Base-by-base conservation (phyloP, 2,113 vertebrate genomes). In the Callipepla californica region DNA sequence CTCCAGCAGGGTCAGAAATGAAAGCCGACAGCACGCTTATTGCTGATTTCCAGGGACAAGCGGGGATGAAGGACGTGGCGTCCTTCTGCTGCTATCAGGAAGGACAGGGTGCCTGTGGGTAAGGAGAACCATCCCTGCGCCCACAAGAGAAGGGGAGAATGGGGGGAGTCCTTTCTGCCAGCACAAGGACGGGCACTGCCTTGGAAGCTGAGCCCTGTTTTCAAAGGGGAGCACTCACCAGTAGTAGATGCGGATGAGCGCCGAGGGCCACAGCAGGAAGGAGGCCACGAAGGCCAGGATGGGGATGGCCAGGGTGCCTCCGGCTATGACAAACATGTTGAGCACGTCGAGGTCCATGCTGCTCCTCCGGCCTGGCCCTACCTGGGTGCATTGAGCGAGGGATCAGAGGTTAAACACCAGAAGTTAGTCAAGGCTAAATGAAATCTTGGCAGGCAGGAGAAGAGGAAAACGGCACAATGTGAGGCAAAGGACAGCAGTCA, bases 261-360 rank as follows among this genome's bases (percentile, higher is more conserved):
- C 97, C 1, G 98, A 98, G 40, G 99, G 99, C 98, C 98, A 99
- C 62, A 99, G 96, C 22, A 98, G 94, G 83, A 98, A 98, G 1
- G 98, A 98, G 32, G 98, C 97, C 18, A 99, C 86, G 1, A 99
- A 98, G 38, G 98, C 98, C 95, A 99, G 95, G 85, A 99, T 97
- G 1, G 98, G 99, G 47, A 99, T 97, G 22, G 98, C 97, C 92
- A 99, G 95, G 0, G 98, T 98, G n/a, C 98, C 98, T 0, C 99
- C 98, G 0, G 98, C 98, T 0, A 99, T 97, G 73, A 98, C 85
- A 50, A 98, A 97, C 98, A 99, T 98, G 96, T 99, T 99, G 77
- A 99, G 89, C 93, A 99, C 80, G 20, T 99, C 98, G 25, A 98
- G 95, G 79, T 98, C 99, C 99, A 99, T 99, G 75, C 63, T 97